Base-by-base conservation (phyloP, 2,888 invertebrate species). In the Folsomia manolachei region DNA sequence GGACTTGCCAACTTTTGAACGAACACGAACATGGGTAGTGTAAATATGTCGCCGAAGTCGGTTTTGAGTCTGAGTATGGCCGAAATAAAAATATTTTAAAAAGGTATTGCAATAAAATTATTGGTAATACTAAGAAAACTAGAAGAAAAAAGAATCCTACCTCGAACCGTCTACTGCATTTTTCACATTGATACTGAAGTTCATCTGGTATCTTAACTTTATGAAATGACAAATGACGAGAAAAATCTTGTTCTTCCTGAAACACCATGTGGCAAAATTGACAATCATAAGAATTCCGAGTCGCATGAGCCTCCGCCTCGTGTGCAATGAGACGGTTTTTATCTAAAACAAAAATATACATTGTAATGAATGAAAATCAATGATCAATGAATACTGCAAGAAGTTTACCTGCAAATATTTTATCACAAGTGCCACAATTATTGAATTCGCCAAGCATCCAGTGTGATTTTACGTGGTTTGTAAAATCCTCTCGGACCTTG, bases 191-290 rank as follows among this genome's bases (percentile, higher is more conserved):
- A 66, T 52, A 24, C 24, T 4, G 4, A 39, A 27, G 19, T 21
- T 66, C 66, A 11, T 66, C 66, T 9, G 66, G 66, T 4, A 66
- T 66, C 25, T 66, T 66, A 2, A 66, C 52, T 23, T 66, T 39
- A 52, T 66, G 66, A 23, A 66, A 66, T 52, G 14, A 2, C 14
- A 66, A 11, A 66, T 66, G 66, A 18, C 18, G 23, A 23, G 51
- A 23, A 24, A 52, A 66, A n/a, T 66, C 66, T 24, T 11, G 19
- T n/a, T 66, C 66, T 7, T 66, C 23, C 7, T 23, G 19, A 25
- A 66, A 66, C 24, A 39, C 66, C 52, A 51, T 66, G 9, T 66
- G 23, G 21, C 66, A 66, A 23, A 66, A 66, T 19, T 39, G 21
- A 23, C 66, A 66, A 11, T 52, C 27, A 23, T 52, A 52, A 14